phyloP scores from a whole-genome alignment of 2,888 invertebrate genomes.

The Ormyrus labotus region DNA sequence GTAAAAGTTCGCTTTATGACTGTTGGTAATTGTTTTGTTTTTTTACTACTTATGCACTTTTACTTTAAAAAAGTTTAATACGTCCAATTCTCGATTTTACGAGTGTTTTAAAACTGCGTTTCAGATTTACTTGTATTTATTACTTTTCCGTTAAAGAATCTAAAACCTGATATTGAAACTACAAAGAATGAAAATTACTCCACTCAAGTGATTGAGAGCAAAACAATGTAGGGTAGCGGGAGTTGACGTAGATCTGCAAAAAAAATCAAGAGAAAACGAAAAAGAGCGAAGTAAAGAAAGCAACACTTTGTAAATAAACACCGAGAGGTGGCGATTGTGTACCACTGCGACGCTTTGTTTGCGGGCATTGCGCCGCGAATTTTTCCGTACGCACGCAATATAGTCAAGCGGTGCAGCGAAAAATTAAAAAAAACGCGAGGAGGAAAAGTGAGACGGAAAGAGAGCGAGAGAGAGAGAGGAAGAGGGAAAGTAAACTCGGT shows the following conservation, averaged over 20 bases:
- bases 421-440: constrained; percentile 1
- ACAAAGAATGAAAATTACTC: background rate
- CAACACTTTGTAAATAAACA: constrained; percentile 37
- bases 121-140: background rate
- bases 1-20: too few relatives aligned
- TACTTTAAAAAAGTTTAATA: too few relatives aligned
- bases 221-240: background rate
- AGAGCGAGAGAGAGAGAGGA: background rate
- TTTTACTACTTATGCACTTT: too few relatives aligned
- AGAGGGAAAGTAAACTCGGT: constrained; percentile 9
- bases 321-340: background rate
- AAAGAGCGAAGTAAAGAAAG: background rate
- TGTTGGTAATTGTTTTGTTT: too few relatives aligned
- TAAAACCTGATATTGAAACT: background rate
- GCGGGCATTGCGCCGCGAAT: background rate
- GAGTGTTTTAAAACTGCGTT: too few relatives aligned
- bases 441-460: background rate
- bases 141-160: background rate
- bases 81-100: too few relatives aligned
- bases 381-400: background rate
- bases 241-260: background rate
- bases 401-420: background rate
- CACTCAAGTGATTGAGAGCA: background rate
- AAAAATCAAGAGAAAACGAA: background rate
- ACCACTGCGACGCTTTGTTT: constrained; percentile 25